phyloP scores from a whole-genome alignment of 2,113 vertebrate genomes.

The Pterophyllum scalare region DNA sequence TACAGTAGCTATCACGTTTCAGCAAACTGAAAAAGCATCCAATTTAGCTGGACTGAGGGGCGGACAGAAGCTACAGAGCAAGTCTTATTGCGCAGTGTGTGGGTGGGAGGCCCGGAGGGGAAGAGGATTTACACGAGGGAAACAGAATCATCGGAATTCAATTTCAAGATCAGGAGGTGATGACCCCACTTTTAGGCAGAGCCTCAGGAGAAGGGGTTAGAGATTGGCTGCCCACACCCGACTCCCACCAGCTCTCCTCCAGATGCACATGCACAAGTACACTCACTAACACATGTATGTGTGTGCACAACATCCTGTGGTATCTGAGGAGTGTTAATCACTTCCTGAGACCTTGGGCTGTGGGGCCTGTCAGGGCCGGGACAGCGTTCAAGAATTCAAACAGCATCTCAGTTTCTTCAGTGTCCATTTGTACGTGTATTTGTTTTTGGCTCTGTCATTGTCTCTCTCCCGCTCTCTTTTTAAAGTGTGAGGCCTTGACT shows the following conservation, averaged over 20 bases:
- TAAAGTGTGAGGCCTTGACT: not conserved
- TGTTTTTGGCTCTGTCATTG: conserved; percentile 14
- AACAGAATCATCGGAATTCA: conserved; percentile 76
- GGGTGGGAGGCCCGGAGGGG: conserved; percentile 56
- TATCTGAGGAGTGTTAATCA: conserved; percentile 72
- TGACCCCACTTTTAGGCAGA: conserved; percentile 74
- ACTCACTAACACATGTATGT: conserved; percentile 15
- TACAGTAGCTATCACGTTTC: conserved; percentile 12
- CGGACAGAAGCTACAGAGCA: conserved; percentile 14
- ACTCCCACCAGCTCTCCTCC: conserved; percentile 52
- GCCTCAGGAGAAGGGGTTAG: conserved; percentile 63
- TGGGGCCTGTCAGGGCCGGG: conserved; percentile 8
- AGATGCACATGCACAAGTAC: conserved; percentile 25
- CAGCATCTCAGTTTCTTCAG: conserved; percentile 37
- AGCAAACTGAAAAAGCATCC: not conserved
- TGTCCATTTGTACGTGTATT: conserved; percentile 13
- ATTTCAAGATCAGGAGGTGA: conserved; percentile 77
- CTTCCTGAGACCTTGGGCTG: conserved; percentile 68
- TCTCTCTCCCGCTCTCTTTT: not conserved
- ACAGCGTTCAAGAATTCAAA: conserved; percentile 14
- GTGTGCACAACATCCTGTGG: conserved; percentile 39
- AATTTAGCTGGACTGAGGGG: conserved; percentile 12
- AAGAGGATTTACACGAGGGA: conserved; percentile 56
- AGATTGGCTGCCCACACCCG: conserved; percentile 61
- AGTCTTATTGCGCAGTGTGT: conserved; percentile 39